phyloP scores from a whole-genome alignment of 2,797 vertebrate genomes.

The Stomatorhinus walkeri region DNA sequence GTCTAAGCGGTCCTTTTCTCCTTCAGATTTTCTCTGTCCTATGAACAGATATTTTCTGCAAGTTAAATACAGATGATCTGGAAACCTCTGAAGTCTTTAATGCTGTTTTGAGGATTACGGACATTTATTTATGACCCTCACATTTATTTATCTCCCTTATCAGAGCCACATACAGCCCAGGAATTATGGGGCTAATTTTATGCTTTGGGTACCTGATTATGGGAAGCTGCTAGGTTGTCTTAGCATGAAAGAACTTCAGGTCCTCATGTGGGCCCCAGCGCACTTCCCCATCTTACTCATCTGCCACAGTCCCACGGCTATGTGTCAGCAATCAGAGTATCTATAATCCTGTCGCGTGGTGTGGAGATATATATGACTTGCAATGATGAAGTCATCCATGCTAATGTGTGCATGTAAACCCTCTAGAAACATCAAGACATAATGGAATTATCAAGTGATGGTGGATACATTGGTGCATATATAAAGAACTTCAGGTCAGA shows the following conservation, averaged over 20 bases:
- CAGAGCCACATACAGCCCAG: not conserved
- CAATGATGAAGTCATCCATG: conserved; percentile 37
- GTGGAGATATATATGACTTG: conserved; percentile 22
- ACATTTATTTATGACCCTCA: not conserved
- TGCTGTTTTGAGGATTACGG: not conserved
- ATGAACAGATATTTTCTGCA: not conserved
- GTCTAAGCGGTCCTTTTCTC: not conserved
- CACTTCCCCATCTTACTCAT: conserved; percentile 52
- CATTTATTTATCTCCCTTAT: not conserved
- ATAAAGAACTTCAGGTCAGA: not conserved
- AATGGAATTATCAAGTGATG: not conserved
- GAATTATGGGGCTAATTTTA: not conserved
- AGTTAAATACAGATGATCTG: not conserved
- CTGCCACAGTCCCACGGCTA: conserved; percentile 21
- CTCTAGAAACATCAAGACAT: not conserved
- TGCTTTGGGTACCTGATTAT: not conserved
- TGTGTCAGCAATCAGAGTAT: conserved; percentile 39
- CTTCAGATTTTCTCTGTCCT: not conserved
- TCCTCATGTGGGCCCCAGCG: not conserved
- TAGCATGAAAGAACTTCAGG: not conserved
- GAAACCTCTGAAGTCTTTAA: not conserved
- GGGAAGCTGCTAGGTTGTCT: not conserved
- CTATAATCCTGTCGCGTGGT: conserved; percentile 46
- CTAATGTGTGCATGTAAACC: conserved; percentile 13
- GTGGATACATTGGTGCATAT: not conserved